Conservation (phyloP, 2,797 vertebrate genomes). For the Falco cherrug region DNA sequence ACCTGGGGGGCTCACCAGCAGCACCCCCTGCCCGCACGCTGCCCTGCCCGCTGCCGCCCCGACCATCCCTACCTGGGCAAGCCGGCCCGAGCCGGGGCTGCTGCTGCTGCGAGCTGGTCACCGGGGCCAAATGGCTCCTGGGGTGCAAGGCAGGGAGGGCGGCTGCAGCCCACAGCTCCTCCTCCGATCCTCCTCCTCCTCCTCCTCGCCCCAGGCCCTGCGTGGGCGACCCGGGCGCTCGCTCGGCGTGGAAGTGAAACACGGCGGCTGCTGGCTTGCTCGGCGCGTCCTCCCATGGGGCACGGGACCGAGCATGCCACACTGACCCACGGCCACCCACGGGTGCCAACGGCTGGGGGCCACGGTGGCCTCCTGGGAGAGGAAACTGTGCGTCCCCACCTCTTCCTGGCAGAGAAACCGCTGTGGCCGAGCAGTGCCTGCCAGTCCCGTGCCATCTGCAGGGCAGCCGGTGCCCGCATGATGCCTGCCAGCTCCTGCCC, state of each 20-base stretch:
- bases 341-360: background rate
- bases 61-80: conserved; percentile 15
- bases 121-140: conserved; percentile 52
- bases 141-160: conserved; percentile 14
- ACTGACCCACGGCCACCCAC: background rate
- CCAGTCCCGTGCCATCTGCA: background rate
- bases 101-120: conserved; percentile 14
- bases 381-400: background rate
- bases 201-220: conserved; percentile 23
- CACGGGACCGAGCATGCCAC: rapidly evolving
- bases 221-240: background rate
- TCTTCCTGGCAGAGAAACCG: conserved; percentile 13
- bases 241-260: conserved; percentile 30
- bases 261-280: background rate
- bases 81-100: background rate
- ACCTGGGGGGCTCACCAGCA: background rate
- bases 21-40: background rate
- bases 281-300: background rate
- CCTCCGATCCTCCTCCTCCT: conserved; percentile 52
- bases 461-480: background rate
- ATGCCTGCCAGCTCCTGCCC: background rate
- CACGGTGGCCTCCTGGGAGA: background rate
- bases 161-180: conserved; percentile 55
- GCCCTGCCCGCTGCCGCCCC: background rate
- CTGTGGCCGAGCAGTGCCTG: background rate